These are phyloP conservation scores for Taphrorychus bicolor DNA, from an alignment of 2,888 invertebrate species.

Conservation along the genomic window DNA sequence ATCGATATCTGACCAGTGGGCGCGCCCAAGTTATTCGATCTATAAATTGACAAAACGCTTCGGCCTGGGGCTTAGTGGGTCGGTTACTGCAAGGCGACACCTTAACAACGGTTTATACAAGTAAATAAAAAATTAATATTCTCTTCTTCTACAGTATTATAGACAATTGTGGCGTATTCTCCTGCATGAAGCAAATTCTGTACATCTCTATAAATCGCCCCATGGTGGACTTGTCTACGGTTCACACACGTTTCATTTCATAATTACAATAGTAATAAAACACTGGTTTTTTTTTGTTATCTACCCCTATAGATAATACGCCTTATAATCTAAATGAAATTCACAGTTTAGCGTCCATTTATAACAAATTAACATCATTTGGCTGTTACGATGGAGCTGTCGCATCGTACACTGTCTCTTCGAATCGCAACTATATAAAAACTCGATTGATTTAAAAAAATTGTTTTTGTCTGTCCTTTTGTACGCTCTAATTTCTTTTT, in stretches of 20 bases:
- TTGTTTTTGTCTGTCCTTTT: conserved; percentile 19
- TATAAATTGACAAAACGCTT: too few relatives aligned
- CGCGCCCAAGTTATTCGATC: neutral
- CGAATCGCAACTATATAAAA: conserved; percentile 46
- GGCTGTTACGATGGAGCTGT: neutral
- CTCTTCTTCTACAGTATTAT: too few relatives aligned
- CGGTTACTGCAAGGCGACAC: too few relatives aligned
- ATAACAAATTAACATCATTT: conserved; percentile 7
- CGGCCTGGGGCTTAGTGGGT: too few relatives aligned
- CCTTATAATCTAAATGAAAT: conserved; percentile 57
- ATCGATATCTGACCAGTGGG: neutral
- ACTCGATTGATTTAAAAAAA: conserved; percentile 37
- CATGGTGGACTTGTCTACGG: too few relatives aligned
- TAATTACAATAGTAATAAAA: neutral
- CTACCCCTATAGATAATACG: conserved; percentile 57
- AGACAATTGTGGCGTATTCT: too few relatives aligned
- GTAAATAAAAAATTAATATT: too few relatives aligned
- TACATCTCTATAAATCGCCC: too few relatives aligned
- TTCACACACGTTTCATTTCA: too few relatives aligned
- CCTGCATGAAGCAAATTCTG: too few relatives aligned
- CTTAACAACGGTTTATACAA: too few relatives aligned
- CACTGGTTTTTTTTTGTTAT: conserved; percentile 48
- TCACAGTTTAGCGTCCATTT: conserved; percentile 53
- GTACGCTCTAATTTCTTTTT: neutral
- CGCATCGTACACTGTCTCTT: conserved; percentile 34